These are phyloP conservation scores for Mechanitis messenoides DNA, from an alignment of 2,888 invertebrate genomes.

Conservation along the genomic window DNA sequence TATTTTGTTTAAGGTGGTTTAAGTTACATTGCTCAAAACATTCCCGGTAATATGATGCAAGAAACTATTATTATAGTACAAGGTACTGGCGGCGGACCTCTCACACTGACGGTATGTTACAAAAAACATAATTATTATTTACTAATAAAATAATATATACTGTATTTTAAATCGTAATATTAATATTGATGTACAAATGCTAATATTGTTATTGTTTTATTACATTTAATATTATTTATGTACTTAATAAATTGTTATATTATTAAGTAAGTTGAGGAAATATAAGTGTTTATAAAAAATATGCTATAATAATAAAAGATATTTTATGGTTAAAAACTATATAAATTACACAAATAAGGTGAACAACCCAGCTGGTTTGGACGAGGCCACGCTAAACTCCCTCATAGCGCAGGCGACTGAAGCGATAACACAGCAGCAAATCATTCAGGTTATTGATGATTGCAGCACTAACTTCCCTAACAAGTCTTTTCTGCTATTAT, in stretches of 20 bases:
- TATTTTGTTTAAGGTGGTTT: constrained; percentile 47
- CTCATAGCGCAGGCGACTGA: constrained; percentile 74
- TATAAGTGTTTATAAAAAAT: neutral
- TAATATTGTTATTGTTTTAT: too few relatives aligned
- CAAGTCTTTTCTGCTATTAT: constrained; percentile 15
- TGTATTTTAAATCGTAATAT: too few relatives aligned
- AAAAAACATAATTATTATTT: neutral
- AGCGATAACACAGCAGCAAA: constrained; percentile 74
- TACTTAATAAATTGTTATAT: neutral
- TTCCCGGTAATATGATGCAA: constrained; percentile 71
- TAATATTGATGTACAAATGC: too few relatives aligned
- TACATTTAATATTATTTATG: neutral
- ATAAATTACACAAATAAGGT: constrained; percentile 46
- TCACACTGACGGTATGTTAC: constrained; percentile 65
- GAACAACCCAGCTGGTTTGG: constrained; percentile 71
- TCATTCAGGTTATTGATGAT: constrained; percentile 64
- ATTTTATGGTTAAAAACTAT: neutral
- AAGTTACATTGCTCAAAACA: constrained; percentile 63
- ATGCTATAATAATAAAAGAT: neutral
- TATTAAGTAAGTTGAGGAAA: neutral
- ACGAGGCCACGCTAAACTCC: constrained; percentile 72
- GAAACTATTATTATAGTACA: constrained; percentile 73
- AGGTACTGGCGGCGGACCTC: constrained; percentile 66
- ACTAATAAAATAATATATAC: neutral
- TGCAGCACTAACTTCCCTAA: constrained; percentile 27